Evolutionary conservation across 2,888 invertebrate genomes (phyloP).

Genomic region (Acleris laterana): DNA sequence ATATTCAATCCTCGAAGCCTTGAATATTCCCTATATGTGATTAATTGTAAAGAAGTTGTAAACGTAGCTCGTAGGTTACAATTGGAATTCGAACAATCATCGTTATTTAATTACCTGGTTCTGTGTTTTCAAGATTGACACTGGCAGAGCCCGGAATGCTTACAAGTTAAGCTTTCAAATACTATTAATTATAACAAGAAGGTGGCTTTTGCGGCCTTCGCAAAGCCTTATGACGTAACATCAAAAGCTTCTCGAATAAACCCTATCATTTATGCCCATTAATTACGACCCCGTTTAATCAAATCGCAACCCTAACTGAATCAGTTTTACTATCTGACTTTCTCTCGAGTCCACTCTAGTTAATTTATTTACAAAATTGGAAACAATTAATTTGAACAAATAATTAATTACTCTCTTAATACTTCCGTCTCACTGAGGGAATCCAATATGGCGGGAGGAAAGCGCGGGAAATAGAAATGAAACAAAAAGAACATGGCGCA

Average conservation of each 20-base stretch:
- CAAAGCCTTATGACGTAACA: background rate
- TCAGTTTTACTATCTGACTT: constrained; percentile 39
- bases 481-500: constrained; percentile 14
- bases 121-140: too few relatives aligned
- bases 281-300: constrained; percentile 6
- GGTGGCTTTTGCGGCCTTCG: background rate
- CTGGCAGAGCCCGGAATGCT: background rate
- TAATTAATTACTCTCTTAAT: constrained; percentile 52
- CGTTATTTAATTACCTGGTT: too few relatives aligned
- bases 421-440: constrained; percentile 47
- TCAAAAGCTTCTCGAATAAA: constrained; percentile 5
- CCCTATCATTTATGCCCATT: constrained; percentile 6
- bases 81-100: too few relatives aligned
- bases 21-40: too few relatives aligned
- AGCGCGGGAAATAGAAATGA: constrained; percentile 39
- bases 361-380: constrained; percentile 41
- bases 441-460: constrained; percentile 48
- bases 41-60: too few relatives aligned
- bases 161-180: constrained; percentile 2
- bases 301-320: constrained; percentile 18
- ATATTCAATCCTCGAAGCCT: too few relatives aligned
- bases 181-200: constrained; percentile 1
- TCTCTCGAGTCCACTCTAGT: constrained; percentile 31
- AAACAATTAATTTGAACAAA: constrained; percentile 43
- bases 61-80: too few relatives aligned